These are phyloP conservation scores for Tortricodes alternella DNA, from an alignment of 2,888 invertebrate genomes.

Conservation along the genomic window DNA sequence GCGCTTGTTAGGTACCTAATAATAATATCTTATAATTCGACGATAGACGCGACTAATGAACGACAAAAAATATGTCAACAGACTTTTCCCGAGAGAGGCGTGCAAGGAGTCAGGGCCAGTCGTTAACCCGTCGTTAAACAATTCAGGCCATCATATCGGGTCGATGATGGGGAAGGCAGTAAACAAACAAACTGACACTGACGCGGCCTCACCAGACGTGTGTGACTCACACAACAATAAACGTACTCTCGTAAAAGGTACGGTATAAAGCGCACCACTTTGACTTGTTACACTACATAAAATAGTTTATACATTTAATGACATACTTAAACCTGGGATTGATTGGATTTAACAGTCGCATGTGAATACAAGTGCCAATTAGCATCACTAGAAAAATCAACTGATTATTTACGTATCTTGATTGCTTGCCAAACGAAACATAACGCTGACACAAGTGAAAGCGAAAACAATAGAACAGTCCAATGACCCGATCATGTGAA, in stretches of 20 bases:
- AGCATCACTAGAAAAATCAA: conserved; percentile 6
- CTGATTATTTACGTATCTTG: conserved; percentile 43
- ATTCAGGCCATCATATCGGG: conserved; percentile 67
- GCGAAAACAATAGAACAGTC: conserved; percentile 43
- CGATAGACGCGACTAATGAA: conserved; percentile 38
- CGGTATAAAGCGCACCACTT: conserved; percentile 21
- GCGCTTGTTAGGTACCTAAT: neutral
- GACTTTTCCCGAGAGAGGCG: conserved; percentile 52
- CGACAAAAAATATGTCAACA: conserved; percentile 52
- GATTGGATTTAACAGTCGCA: neutral
- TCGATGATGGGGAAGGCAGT: conserved; percentile 53
- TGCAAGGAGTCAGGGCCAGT: conserved; percentile 65
- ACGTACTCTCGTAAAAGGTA: conserved; percentile 19
- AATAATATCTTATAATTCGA: conserved; percentile 23
- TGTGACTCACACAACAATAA: conserved; percentile 54
- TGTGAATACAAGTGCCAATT: conserved; percentile 9
- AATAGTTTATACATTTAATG: neutral
- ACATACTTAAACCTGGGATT: conserved; percentile 2
- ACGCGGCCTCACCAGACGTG: conserved; percentile 48
- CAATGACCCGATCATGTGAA: conserved; percentile 26
- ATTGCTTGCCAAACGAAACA: conserved; percentile 54
- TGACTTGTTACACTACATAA: neutral
- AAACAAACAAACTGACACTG: conserved; percentile 50
- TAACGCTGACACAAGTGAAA: conserved; percentile 30
- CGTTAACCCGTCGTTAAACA: conserved; percentile 68